phyloP scores from a whole-genome alignment of 2,797 vertebrate genomes.

The Rhinophrynus dorsalis region DNA sequence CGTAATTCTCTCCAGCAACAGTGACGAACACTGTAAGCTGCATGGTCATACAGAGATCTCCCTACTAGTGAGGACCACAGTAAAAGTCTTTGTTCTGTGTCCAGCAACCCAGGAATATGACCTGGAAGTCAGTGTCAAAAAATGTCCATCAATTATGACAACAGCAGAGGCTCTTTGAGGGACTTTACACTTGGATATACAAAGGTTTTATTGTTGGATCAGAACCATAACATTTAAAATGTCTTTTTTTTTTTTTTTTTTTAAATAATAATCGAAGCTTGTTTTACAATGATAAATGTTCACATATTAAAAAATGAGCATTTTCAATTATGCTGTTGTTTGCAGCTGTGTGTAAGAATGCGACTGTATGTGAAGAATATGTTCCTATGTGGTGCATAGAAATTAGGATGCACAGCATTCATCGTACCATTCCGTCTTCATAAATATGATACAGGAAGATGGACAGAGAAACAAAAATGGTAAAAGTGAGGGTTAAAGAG shows the following conservation, averaged over 20 bases:
- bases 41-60: background rate
- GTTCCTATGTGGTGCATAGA: too few relatives aligned
- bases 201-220: background rate
- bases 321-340: too few relatives aligned
- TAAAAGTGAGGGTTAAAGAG: too few relatives aligned
- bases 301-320: too few relatives aligned
- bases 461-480: too few relatives aligned
- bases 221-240: background rate
- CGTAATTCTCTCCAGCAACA: constrained; percentile 3
- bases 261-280: too few relatives aligned
- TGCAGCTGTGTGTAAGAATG: too few relatives aligned
- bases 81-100: constrained; percentile 3
- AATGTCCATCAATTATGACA: constrained; percentile 1
- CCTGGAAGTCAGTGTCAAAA: constrained; percentile 22
- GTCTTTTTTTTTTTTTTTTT: background rate
- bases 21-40: background rate
- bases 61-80: background rate
- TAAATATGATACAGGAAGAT: too few relatives aligned
- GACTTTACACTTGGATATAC: background rate
- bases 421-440: too few relatives aligned
- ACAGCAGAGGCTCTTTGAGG: background rate
- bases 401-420: too few relatives aligned
- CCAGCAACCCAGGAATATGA: background rate
- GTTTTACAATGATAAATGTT: too few relatives aligned
- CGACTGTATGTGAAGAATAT: too few relatives aligned